Evolutionary conservation across 2,113 vertebrate species (phyloP), one percentile per base, ranked within the genome.

Genomic region (Epinephelus fuscoguttatus): DNA sequence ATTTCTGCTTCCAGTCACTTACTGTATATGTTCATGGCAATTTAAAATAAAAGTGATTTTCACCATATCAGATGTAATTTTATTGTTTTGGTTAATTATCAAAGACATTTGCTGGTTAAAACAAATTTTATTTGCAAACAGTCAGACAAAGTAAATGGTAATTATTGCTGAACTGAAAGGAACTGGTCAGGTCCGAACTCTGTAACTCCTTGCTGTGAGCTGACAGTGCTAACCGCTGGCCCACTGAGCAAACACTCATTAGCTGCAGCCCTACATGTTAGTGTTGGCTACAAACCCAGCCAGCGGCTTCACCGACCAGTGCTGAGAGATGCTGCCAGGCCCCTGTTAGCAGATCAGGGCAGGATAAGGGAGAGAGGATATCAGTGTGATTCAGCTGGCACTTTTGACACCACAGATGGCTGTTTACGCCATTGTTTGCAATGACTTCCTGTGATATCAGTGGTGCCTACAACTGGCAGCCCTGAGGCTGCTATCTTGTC

Each of bases 331-430:
- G 6, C 27, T 75, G 80, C 73, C 60, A 82, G 62, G 47, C n/a
- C 50, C 37, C 19, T 61, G 70, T 89, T 84, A 74, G 62, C 70
- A 74, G 66, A 85, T 79, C 47, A 42, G 81, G 27, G 30, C 76
- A 25, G 70, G 64, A 89, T 72, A 75, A 80, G 66, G 52, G 70
- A 33, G 57, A 27, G 40, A 70, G 82, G 27, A 81, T 70, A 89
- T 83, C 85, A 75, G 71, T 66, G 71, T 57, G 72, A 82, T 73
- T 93, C 84, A 90, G 79, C 84, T 90, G 82, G 69, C 82, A 60
- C 61, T 78, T 86, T 81, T 87, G 76, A 87, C 84, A 81, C 79
- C 45, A 68, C 91, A 92, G 80, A 93, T 92, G 92, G 89, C 72
- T 81, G 72, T 90, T 91, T 91, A 88, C 63, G 15, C 50, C 50